phyloP scores from a whole-genome alignment of 2,888 invertebrate genomes.

The Drosophila maculinotata region DNA sequence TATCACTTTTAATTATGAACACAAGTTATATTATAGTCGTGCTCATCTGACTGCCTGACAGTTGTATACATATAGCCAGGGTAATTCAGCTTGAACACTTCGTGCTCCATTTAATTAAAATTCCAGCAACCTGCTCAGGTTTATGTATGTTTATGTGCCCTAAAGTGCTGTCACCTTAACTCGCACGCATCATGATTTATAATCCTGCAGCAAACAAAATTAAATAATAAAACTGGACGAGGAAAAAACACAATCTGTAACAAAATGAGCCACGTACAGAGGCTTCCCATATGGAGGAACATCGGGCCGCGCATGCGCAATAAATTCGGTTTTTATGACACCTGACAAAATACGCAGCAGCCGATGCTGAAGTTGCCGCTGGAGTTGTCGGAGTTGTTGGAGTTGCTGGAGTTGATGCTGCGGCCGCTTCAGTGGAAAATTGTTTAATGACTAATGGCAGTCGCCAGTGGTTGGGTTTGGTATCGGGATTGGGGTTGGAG shows the following conservation, averaged over 20 bases:
- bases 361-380: constrained; percentile 42
- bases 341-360: constrained; percentile 83
- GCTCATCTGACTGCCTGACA: constrained; percentile 23
- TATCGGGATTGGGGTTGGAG: constrained; percentile 9
- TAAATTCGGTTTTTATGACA: constrained; percentile 84
- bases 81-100: constrained; percentile 11
- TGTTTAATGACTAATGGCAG: constrained; percentile 79
- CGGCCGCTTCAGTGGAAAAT: constrained; percentile 75
- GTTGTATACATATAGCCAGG: constrained; percentile 21
- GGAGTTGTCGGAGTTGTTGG: constrained; percentile 27
- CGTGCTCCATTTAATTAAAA: constrained; percentile 74
- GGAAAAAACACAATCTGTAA: constrained; percentile 25
- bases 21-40: constrained; percentile 23
- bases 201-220: constrained; percentile 60
- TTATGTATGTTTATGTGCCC: constrained; percentile 69
- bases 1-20: not conserved
- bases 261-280: constrained; percentile 34
- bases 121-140: constrained; percentile 70
- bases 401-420: constrained; percentile 38
- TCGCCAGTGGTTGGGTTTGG: constrained; percentile 24
- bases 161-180: constrained; percentile 79
- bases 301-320: constrained; percentile 81
- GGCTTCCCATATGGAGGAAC: constrained; percentile 34
- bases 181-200: constrained; percentile 80
- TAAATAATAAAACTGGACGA: constrained; percentile 69